Conservation (phyloP, 2,888 invertebrate species). For the Rhagonycha fulva region DNA sequence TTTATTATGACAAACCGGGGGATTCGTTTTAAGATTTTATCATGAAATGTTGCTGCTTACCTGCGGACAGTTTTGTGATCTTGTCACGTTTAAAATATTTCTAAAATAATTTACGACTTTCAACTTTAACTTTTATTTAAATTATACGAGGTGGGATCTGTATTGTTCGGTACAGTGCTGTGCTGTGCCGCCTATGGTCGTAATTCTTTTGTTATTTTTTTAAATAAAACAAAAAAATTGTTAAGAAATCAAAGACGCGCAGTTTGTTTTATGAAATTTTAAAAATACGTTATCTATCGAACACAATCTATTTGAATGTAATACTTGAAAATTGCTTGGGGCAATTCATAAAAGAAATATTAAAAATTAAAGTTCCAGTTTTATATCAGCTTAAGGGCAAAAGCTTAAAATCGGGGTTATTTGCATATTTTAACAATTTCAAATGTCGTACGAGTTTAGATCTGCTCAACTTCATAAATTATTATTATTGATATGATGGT, state of each 20-base stretch:
- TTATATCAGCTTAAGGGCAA: slow-evolving; percentile 33
- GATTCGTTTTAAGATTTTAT: neutral
- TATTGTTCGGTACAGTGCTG: neutral
- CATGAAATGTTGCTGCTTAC: neutral
- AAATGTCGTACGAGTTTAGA: slow-evolving; percentile 36
- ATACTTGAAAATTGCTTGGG: slow-evolving; percentile 25
- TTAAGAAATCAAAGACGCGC: slow-evolving; percentile 1
- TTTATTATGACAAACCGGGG: neutral
- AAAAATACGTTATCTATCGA: slow-evolving; percentile 39
- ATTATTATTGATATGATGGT: slow-evolving; percentile 4
- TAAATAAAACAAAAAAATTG: neutral
- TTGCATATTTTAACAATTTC: slow-evolving; percentile 43
- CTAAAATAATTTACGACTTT: neutral
- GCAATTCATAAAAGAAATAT: slow-evolving; percentile 41
- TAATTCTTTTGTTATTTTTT: neutral
- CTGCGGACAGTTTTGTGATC: neutral
- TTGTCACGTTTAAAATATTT: neutral
- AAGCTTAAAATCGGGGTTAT: slow-evolving; percentile 38
- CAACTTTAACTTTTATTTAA: neutral
- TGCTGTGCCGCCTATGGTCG: no score
- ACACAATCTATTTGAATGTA: slow-evolving; percentile 9
- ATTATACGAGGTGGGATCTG: neutral
- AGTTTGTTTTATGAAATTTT: slow-evolving; percentile 25
- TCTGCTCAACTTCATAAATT: slow-evolving; percentile 18
- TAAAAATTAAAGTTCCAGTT: slow-evolving; percentile 40